phyloP scores from a whole-genome alignment of 2,113 vertebrate genomes.

The Nicator chloris region DNA sequence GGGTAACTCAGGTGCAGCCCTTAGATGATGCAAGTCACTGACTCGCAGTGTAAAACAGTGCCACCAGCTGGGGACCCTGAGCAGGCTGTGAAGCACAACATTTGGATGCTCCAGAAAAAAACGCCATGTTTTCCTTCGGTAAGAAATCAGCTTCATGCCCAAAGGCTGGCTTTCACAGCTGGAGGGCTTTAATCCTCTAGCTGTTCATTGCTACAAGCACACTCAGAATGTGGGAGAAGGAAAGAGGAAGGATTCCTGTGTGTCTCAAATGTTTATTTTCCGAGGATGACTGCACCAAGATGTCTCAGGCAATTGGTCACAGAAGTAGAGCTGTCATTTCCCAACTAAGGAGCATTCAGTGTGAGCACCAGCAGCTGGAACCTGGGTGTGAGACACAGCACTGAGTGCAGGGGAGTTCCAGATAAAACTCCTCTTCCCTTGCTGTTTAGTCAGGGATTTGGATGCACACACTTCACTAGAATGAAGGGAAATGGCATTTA shows the following conservation, averaged over 20 bases:
- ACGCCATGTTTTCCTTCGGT: rapidly evolving
- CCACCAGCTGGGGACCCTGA: constrained; percentile 43
- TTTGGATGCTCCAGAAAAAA: background rate
- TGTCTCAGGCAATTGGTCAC: background rate
- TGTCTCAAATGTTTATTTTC: background rate
- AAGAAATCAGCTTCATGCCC: background rate
- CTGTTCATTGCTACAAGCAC: background rate
- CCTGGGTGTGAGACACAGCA: background rate
- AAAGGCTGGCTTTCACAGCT: background rate
- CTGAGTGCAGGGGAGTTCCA: background rate
- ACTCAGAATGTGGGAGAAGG: background rate
- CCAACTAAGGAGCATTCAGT: background rate
- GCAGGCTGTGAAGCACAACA: background rate
- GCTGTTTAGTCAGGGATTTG: background rate
- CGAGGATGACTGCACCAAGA: background rate
- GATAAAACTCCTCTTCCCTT: background rate
- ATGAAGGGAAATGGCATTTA: background rate
- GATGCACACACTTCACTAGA: background rate
- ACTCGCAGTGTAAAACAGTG: background rate
- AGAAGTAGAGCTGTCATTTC: background rate
- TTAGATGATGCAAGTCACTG: rapidly evolving
- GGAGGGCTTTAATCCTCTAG: background rate
- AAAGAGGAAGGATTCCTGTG: background rate
- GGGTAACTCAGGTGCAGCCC: background rate
- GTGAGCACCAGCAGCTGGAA: background rate